phyloP scores from a whole-genome alignment of 2,888 invertebrate genomes.

The Tillus elongatus region DNA sequence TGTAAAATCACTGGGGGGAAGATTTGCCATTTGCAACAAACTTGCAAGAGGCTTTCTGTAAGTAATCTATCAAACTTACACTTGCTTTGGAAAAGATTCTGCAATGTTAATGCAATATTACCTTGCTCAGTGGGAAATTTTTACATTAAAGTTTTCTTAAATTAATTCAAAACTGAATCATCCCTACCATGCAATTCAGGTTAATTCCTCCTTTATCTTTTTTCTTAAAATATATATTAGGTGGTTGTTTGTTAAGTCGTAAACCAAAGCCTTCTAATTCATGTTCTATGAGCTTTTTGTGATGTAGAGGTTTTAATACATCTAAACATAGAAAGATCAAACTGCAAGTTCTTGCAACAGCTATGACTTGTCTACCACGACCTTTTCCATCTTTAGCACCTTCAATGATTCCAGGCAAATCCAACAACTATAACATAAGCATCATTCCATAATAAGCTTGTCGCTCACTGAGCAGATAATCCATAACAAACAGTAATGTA shows the following conservation, averaged over 20 bases:
- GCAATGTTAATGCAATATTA: too few relatives aligned
- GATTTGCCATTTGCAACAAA: too few relatives aligned
- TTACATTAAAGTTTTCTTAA: constrained; percentile 4
- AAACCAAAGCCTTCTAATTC: constrained; percentile 99
- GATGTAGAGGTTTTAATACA: constrained; percentile 92
- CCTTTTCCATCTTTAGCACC: constrained; percentile 99
- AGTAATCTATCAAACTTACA: too few relatives aligned
- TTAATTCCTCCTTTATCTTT: constrained; percentile 99
- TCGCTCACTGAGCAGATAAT: not conserved
- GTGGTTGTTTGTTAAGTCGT: constrained; percentile 90
- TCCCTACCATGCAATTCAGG: constrained; percentile 75
- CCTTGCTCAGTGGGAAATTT: too few relatives aligned
- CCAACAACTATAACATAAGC: constrained; percentile 61
- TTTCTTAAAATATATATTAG: constrained; percentile 89
- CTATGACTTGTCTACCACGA: constrained; percentile 96
- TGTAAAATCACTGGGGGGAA: too few relatives aligned
- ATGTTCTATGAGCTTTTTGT: constrained; percentile 92
- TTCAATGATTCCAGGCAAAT: constrained; percentile 99
- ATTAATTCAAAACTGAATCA: constrained; percentile 6
- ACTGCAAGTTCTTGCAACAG: constrained; percentile 96
- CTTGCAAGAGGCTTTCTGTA: too few relatives aligned
- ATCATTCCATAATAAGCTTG: constrained; percentile 8
- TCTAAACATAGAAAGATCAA: constrained; percentile 96
- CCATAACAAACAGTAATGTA: constrained; percentile 2
- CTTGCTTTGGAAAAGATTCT: too few relatives aligned